A percentile compares a stretch with the other conserved stretches of the same genome.
These are phyloP conservation scores for Ancistrus triradiatus DNA, from an alignment of 2,113 vertebrate species.

Conservation along the genomic window DNA sequence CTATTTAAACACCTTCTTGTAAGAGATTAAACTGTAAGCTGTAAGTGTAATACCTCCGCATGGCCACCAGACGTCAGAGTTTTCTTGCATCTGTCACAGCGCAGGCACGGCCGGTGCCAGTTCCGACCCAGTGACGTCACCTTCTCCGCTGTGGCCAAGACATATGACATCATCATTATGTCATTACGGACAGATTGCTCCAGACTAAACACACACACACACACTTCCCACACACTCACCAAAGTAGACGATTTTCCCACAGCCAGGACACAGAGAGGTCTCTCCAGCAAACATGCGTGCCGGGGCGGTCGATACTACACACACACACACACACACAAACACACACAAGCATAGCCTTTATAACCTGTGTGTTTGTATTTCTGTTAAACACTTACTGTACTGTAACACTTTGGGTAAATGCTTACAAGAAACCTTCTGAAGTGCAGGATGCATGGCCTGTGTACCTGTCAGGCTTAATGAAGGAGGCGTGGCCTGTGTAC, in stretches of 20 bases:
- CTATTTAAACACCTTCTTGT: too few species aligned
- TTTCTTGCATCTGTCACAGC: slow-evolving; percentile 68
- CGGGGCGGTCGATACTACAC: slow-evolving; percentile 32
- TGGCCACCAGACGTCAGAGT: slow-evolving; percentile 68
- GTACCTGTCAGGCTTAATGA: too few species aligned
- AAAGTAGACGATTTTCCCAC: slow-evolving; percentile 66
- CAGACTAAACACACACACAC: too few species aligned
- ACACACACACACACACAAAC: slow-evolving; percentile 7
- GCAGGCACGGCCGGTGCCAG: slow-evolving; percentile 72
- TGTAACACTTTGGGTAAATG: too few species aligned
- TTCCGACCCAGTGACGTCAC: slow-evolving; percentile 68
- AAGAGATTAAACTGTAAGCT: too few species aligned
- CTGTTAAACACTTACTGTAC: too few species aligned
- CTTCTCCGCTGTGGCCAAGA: slow-evolving; percentile 47
- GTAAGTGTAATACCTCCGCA: slow-evolving; percentile 58
- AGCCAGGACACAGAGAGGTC: slow-evolving; percentile 65
- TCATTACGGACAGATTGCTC: neutral
- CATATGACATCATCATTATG: neutral
- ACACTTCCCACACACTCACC: slow-evolving; percentile 57
- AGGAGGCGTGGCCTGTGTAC: too few species aligned
- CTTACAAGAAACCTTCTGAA: too few species aligned
- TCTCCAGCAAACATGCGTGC: slow-evolving; percentile 65
- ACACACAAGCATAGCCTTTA: neutral
- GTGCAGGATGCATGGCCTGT: too few species aligned
- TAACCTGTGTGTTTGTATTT: neutral